Conservation (phyloP, 2,888 invertebrate genomes). For the Ganaspis brasiliensis region DNA sequence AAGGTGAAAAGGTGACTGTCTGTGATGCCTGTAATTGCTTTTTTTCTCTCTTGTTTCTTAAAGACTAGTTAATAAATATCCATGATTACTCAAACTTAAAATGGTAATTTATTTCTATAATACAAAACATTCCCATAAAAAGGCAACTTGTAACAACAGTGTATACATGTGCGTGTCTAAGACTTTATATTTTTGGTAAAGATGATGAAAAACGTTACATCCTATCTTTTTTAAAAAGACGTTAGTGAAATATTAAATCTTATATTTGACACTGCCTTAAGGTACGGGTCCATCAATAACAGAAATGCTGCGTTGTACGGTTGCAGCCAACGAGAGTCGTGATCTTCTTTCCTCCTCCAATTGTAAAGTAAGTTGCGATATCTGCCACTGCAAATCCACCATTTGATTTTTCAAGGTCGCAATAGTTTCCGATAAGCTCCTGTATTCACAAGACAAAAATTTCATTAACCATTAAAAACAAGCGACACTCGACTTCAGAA, state of each 20-base stretch:
- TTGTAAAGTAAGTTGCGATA: slow-evolving; percentile 84
- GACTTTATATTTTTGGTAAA: slow-evolving; percentile 19
- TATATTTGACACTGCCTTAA: slow-evolving; percentile 51
- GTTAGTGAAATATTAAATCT: slow-evolving; percentile 25
- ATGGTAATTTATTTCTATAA: slow-evolving; percentile 23
- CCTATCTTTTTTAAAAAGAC: not conserved
- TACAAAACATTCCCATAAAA: slow-evolving; percentile 42
- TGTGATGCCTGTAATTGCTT: too few species aligned
- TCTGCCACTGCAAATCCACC: slow-evolving; percentile 84
- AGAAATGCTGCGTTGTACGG: slow-evolving; percentile 77
- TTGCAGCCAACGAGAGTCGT: slow-evolving; percentile 78
- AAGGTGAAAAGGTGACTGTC: too few species aligned
- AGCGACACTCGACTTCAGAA: slow-evolving; percentile 76
- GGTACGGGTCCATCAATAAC: slow-evolving; percentile 70
- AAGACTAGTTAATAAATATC: not conserved
- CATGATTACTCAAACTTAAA: slow-evolving; percentile 28
- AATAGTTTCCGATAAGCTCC: slow-evolving; percentile 89
- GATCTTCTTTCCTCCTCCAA: slow-evolving; percentile 86
- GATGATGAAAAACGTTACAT: slow-evolving; percentile 20
- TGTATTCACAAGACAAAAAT: slow-evolving; percentile 79
- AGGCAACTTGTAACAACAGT: slow-evolving; percentile 31
- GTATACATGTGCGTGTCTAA: slow-evolving; percentile 16
- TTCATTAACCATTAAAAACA: not conserved
- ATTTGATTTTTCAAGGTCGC: slow-evolving; percentile 89
- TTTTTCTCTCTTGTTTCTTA: too few species aligned